Base-by-base conservation (phyloP, 1,140 invertebrate genomes). In the Cryptotermes secundus region DNA sequence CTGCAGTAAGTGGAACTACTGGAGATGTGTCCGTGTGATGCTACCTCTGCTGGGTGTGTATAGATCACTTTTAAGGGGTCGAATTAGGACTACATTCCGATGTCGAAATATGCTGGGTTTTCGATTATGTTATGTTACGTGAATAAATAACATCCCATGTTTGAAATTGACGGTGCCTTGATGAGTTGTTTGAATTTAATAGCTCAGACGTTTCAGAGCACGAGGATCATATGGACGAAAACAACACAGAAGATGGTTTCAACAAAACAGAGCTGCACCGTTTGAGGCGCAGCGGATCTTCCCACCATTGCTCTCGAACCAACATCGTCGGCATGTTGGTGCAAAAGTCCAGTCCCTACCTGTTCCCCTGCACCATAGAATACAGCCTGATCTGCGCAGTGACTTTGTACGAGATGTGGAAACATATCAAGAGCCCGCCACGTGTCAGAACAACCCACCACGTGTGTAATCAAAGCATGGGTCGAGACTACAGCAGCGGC, bases 351-450 rank as follows among this genome's bases (percentile, higher is more conserved):
- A 93, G 93, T 79, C 93, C 94, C 6, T 95, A 94, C 88, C 89
- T 95, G 79, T 93, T 94, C 87, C 93, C 94, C 3, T 95, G 94
- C 87, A 93, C 93, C n/a, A 94, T 95, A 79, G 94, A 95, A 87
- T 95, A 95, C 89, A 94, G 93, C 86, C 90, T 95, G n/a, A 91
- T 95, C 36, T 94, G 93, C 87, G 93, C 94, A 3, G 93, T 94
- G 83, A 93, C 92, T 81, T 90, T 93, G 65, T 91, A 91, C 82
- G 92, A 93, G 24, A 93, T 94, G 87, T 94, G 92, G 92, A 93
- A 93, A 86, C 91, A 93, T 86, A 90, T 92, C 53, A 49, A 49
- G 72, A 65, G 94, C 86, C 92, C 93, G 24, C 31, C 12, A 12
- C 22, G 6, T 34, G n/a, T n/a, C 34, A 81, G 34, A 35, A n/a